Conservation (phyloP, 2,797 vertebrate genomes). For the Pseudochromis fuscus region DNA sequence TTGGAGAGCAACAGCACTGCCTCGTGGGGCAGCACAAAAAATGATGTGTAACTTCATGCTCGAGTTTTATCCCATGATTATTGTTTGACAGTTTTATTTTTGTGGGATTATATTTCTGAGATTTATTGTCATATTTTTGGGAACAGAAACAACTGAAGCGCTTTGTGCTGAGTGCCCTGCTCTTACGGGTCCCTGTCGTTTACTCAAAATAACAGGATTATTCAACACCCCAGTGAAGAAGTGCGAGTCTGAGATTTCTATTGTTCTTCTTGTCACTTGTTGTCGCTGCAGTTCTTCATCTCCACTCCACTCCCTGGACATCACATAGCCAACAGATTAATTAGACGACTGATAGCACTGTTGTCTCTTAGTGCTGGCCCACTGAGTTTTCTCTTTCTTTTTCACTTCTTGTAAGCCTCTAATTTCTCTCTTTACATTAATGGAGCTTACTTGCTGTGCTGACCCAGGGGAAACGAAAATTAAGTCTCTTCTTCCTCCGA, state of each 20-base stretch:
- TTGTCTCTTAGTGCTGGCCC: slow-evolving; percentile 74
- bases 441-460: slow-evolving; percentile 67
- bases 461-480: slow-evolving; percentile 75
- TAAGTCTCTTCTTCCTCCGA: slow-evolving; percentile 54
- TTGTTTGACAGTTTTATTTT: neutral
- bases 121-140: neutral
- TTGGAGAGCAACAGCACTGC: slow-evolving; percentile 64
- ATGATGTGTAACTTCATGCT: neutral
- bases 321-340: slow-evolving; percentile 74
- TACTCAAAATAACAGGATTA: slow-evolving; percentile 56
- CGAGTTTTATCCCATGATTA: neutral
- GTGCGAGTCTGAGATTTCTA: slow-evolving; percentile 48
- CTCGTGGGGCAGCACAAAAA: slow-evolving; percentile 9
- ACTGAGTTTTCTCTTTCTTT: slow-evolving; percentile 75
- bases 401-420: slow-evolving; percentile 72
- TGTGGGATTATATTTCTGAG: neutral
- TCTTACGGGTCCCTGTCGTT: slow-evolving; percentile 42
- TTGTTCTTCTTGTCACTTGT: slow-evolving; percentile 53
- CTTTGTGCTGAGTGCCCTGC: slow-evolving; percentile 3
- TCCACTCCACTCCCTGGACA: slow-evolving; percentile 62
- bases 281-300: slow-evolving; percentile 39
- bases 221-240: slow-evolving; percentile 51
- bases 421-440: slow-evolving; percentile 77
- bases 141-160: slow-evolving; percentile 5
- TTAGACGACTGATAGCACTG: slow-evolving; percentile 75